Evolutionary conservation across 2,888 invertebrate genomes (phyloP), one percentile per base, ranked within the genome.

Genomic region (Tricholauxania praeusta): DNA sequence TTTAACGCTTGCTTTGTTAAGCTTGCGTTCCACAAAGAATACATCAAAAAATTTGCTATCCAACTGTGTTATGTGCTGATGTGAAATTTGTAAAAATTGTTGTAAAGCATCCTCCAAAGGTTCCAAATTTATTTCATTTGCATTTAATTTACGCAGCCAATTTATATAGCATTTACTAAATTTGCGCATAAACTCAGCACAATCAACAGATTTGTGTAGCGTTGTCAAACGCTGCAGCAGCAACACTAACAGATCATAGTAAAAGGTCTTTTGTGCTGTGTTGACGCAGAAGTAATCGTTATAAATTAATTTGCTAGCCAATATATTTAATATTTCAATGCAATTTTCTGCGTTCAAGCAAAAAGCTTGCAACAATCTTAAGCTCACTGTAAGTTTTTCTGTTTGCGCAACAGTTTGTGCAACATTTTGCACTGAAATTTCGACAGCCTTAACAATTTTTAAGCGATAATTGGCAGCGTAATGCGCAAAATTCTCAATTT

Each of bases 71-170:
- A 91, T 88, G 79, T 88, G 89, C 79, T 92, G 90, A 53, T 93
- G 91, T 86, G 91, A 93, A 67, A 87, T 88, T 73, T 89, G 83
- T 19, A 94, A 88, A 82, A 92, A 93, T 74, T 87, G 84, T 14
- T 88, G 82, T 12, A 93, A 82, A 3, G 89, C 84, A 7, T 83
- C 85, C 78, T 92, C 92, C 78, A 93, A 85, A 59, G 84, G 85
- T 5, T 89, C 89, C 32, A 91, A 81, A 80, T 90, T 90, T 22
- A 39, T 28, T 14, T 87, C 83, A 17, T 85, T 88, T 0, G 85
- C 76, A 2, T 88, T 88, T 64, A 87, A 84, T 68, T 87, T 85
- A 10, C 76, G 78, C 7, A 90, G 84, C 64, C 90, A 83, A 53
- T 87, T 83, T 3, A 84, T 84, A 79, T 91, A 91, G 52, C 90